Base-by-base conservation (phyloP, 2,113 vertebrate genomes). In the Panurus biarmicus region DNA sequence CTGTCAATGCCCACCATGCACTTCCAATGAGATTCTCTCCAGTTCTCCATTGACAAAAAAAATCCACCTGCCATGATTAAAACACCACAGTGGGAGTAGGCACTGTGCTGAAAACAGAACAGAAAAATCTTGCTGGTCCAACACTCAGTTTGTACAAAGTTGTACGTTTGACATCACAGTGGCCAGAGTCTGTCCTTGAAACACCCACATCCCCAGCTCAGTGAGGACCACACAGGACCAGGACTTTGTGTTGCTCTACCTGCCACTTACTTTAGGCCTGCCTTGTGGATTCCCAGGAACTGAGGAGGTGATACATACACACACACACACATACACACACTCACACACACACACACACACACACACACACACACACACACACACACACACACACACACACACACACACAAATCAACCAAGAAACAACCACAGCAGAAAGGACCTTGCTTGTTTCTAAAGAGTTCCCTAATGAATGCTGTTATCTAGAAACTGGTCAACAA, bases 201-300 rank as follows among this genome's bases (percentile, higher is more conserved):
- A 56, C 7, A 21, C 12, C 20, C 0, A 0, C 1, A 0, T 10
- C 35, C 12, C 12, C 8, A 56, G 29, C 40, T 33, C 57, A 66
- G 51, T 2, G 4, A 88, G 42, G 24, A 79, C 11, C 45, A 93
- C 2, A 14, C 7, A 35, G 45, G 40, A 69, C 17, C 18, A 66
- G 20, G 36, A 60, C 19, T 91, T 60, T 9, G 25, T 26, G 38
- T 50, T 93, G 80, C 48, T 45, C 21, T 56, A 35, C 21, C 5
- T 28, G 23, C 20, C 2, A 1, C 62, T 60, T 71, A 64, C 53
- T 67, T 57, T 40, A 67, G 38, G 44, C 18, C 45, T 75, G 40
- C 28, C 62, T 25, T 48, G 56, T 12, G 4, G 33, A 42, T 74
- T 75, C 45, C 28, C 24, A 51, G 62, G 48, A 78, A 35, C 0